Evolutionary conservation across 1,140 invertebrate genomes (phyloP), one percentile per base, ranked within the genome.

Genomic region (Drosophila funebris): DNA sequence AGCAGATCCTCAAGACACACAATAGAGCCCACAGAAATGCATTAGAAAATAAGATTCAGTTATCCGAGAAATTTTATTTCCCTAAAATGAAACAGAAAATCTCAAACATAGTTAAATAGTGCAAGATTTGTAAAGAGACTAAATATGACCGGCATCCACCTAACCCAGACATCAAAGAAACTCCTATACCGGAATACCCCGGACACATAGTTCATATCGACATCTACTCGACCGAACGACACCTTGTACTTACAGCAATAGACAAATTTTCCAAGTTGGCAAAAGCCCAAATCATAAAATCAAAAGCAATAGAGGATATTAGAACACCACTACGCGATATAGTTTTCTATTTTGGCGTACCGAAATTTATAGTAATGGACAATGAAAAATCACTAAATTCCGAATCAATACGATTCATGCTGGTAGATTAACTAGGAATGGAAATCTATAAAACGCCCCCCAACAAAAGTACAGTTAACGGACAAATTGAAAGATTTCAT

Each of bases 371-470:
- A 3, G 67, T 80, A 2, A 64, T 77, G 18, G 71, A 81, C 13
- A 77, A 81, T 29, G 63, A 77, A 64, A 69, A 69, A 52, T 62
- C 67, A 0, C 33, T 77, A 7, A 76, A 76, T 24, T 79, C 73
- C 18, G 31, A 46, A n/a, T 39, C 48, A 8, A 72, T 68, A 7
- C 62, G 9, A 0, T 53, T 56, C n/a, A 76, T 68, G 61, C 14
- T 67, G 2, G 33, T 60, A 3, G 39, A 80, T 13, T 56, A 80
- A 29, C 36, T 70, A 27, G 13, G 18, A 0, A 73, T 72, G 0
- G 43, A 67, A 27, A 60, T 57, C 36, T 56, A 31, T 24, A 56
- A 8, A 39, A 36, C 54, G 1, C 64, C 62, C 3, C 50, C 73
- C 0, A 61, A 73, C 11, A 66, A 57, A 57, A 76, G 69, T 24